phyloP scores from a whole-genome alignment of 1,140 invertebrate genomes.

The Lepidurus couesii region DNA sequence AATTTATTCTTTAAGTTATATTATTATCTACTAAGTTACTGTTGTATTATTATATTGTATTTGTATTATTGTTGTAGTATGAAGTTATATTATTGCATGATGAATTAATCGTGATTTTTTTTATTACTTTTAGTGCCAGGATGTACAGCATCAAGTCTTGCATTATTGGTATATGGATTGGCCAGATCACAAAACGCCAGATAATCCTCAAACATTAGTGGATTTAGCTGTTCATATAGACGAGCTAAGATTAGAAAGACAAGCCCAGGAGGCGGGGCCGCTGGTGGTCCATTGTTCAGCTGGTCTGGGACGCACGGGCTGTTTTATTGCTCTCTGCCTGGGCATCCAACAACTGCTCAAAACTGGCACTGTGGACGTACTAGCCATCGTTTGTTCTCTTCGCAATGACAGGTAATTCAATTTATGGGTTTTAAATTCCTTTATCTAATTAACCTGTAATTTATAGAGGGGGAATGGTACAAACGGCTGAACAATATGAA shows the following conservation, averaged over 20 bases:
- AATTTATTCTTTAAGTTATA: too few relatives aligned
- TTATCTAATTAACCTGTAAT: conserved; percentile 32
- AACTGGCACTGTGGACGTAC: conserved; percentile 72
- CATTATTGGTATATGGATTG: conserved; percentile 60
- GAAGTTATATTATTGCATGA: conserved; percentile 22
- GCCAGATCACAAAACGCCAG: conserved; percentile 64
- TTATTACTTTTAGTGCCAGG: conserved; percentile 39
- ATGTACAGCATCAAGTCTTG: conserved; percentile 49
- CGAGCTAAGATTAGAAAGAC: conserved; percentile 39
- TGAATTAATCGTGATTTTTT: conserved; percentile 36
- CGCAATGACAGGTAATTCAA: conserved; percentile 61
- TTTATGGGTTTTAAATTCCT: conserved; percentile 14
- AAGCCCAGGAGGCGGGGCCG: conserved; percentile 49
- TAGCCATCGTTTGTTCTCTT: conserved; percentile 83
- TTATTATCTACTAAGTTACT: too few relatives aligned
- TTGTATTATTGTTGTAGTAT: neutral
- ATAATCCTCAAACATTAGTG: conserved; percentile 53
- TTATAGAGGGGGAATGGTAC: conserved; percentile 81
- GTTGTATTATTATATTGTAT: too few relatives aligned
- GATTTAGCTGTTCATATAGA: conserved; percentile 58
- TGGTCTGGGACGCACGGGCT: conserved; percentile 86
- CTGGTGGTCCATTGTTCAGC: conserved; percentile 90
- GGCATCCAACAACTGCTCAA: conserved; percentile 74
- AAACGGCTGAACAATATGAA: conserved; percentile 90
- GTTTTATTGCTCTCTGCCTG: conserved; percentile 86